Evolutionary conservation across 2,113 vertebrate genomes (phyloP).

Genomic region (Cyphomyrus plagiostoma): DNA sequence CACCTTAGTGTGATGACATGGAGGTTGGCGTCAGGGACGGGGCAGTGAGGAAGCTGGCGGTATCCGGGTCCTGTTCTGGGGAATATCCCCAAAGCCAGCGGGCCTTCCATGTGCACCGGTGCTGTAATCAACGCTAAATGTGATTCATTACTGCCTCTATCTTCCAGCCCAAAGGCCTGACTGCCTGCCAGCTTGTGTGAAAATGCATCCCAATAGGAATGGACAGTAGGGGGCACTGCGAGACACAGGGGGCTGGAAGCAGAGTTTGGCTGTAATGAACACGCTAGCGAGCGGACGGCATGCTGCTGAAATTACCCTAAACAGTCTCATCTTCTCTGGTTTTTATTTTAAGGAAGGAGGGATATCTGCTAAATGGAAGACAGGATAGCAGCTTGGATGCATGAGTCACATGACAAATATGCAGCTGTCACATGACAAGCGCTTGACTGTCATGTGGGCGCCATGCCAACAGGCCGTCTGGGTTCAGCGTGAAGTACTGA

Average conservation of each 20-base stretch:
- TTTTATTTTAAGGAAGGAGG: neutral
- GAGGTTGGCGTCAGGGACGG: neutral
- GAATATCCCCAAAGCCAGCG: neutral
- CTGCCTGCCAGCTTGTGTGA: neutral
- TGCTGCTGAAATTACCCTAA: neutral
- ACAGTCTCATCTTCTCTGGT: neutral
- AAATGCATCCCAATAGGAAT: neutral
- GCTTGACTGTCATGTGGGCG: neutral
- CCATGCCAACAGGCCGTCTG: neutral
- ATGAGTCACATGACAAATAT: neutral
- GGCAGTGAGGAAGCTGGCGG: neutral
- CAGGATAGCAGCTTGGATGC: neutral
- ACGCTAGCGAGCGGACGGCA: neutral
- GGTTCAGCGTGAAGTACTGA: neutral
- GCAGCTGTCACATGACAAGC: neutral
- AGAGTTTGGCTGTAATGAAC: neutral
- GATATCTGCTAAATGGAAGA: neutral
- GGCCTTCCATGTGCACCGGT: neutral
- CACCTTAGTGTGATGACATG: neutral
- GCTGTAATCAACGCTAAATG: neutral
- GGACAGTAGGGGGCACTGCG: neutral
- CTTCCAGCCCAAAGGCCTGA: neutral
- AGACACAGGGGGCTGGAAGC: neutral
- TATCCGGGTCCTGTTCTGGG: neutral
- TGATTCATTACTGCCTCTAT: slow-evolving; percentile 8